A percentile compares a stretch with the other conserved stretches of the same genome.
phyloP scores from a whole-genome alignment of 2,113 vertebrate species.

The Hystrix cristata region DNA sequence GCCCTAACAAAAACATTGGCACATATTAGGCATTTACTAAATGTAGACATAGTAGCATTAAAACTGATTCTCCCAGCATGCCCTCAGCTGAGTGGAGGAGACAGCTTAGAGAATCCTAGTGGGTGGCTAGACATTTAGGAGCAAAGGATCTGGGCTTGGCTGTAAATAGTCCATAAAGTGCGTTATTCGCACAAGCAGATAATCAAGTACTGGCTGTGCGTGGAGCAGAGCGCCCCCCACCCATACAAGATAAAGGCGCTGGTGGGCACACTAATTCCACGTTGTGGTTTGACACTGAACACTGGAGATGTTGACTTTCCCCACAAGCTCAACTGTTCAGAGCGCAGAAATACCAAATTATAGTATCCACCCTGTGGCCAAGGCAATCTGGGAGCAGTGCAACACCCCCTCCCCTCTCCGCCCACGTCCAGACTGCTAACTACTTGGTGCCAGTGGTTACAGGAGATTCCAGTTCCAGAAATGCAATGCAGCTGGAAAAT shows the following conservation, averaged over 20 bases:
- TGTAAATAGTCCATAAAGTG: conserved; percentile 62
- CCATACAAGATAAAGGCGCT: conserved; percentile 32
- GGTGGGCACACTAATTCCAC: conserved; percentile 22
- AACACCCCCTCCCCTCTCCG: conserved; percentile 58
- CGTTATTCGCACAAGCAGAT: conserved; percentile 63
- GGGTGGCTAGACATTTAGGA: conserved; percentile 29
- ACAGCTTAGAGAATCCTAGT: neutral
- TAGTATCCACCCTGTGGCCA: conserved; percentile 56
- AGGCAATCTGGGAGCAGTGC: neutral
- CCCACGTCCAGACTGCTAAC: conserved; percentile 73
- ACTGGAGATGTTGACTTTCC: neutral
- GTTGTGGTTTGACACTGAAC: conserved; percentile 3
- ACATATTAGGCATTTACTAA: neutral
- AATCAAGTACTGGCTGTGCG: neutral
- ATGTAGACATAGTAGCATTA: neutral
- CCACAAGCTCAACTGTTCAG: conserved; percentile 20
- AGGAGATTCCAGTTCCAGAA: conserved; percentile 78
- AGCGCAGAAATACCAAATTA: conserved; percentile 67
- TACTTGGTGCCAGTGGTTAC: conserved; percentile 80
- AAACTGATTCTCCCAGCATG: conserved; percentile 14
- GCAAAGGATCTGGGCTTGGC: neutral
- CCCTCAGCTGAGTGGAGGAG: neutral
- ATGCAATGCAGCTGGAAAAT: conserved; percentile 68
- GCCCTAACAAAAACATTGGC: conserved; percentile 36
- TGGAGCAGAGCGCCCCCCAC: neutral